Conservation (phyloP, 2,888 invertebrate genomes). For the Tenthredo amoena region DNA sequence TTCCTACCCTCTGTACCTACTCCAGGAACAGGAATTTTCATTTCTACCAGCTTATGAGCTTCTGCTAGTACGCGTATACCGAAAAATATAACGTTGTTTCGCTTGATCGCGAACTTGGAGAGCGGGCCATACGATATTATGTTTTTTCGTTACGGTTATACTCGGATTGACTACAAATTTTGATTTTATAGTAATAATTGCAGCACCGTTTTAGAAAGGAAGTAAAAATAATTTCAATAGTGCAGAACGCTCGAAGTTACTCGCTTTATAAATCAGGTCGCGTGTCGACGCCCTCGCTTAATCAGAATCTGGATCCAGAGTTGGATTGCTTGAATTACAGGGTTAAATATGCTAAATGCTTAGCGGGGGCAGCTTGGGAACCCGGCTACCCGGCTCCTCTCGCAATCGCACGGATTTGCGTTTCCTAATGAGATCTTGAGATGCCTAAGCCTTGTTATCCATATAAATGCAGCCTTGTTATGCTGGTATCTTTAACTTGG, state of each 20-base stretch:
- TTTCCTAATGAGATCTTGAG: constrained; percentile 53
- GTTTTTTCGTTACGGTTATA: background rate
- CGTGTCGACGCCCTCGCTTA: constrained; percentile 55
- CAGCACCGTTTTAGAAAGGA: background rate
- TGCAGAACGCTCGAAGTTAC: constrained; percentile 9
- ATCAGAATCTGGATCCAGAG: constrained; percentile 52
- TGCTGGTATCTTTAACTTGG: constrained; percentile 44
- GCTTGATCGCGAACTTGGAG: background rate
- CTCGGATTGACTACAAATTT: background rate
- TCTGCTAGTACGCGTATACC: constrained; percentile 2
- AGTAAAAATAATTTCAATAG: constrained; percentile 19
- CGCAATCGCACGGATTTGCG: constrained; percentile 56
- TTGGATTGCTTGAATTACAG: constrained; percentile 54
- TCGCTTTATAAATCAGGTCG: constrained; percentile 55
- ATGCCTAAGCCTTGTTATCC: constrained; percentile 56
- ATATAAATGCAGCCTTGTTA: constrained; percentile 56
- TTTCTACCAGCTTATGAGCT: constrained; percentile 32
- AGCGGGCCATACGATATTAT: background rate
- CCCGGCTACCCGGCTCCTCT: constrained; percentile 46
- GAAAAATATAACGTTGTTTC: constrained; percentile 26
- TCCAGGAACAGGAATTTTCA: constrained; percentile 25
- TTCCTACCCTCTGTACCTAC: constrained; percentile 35
- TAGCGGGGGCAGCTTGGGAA: constrained; percentile 52
- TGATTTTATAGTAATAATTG: background rate
- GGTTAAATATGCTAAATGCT: constrained; percentile 55